These are phyloP conservation scores for Scylla paramamosain DNA, from an alignment of 1,140 invertebrate species.

Conservation along the genomic window DNA sequence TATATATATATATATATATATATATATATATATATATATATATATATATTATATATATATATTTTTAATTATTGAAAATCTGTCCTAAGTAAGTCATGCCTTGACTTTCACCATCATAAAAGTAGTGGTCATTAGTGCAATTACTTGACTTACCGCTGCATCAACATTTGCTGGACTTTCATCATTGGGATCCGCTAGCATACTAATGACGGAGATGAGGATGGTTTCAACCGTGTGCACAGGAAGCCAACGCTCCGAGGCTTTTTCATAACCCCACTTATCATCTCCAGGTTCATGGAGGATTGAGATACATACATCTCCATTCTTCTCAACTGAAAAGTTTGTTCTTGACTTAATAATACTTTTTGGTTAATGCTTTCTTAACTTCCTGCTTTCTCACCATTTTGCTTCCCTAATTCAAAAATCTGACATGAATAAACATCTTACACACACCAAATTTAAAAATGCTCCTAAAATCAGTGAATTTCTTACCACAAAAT, in stretches of 20 bases:
- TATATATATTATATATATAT: not conserved
- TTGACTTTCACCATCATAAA: not conserved
- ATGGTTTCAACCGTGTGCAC: constrained; percentile 99
- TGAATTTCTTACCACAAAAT: too few species aligned
- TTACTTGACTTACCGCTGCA: constrained; percentile 89
- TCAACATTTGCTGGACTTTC: constrained; percentile 99
- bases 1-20: not conserved
- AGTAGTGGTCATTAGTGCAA: too few species aligned
- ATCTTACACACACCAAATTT: too few species aligned
- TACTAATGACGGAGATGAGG: constrained; percentile 99
- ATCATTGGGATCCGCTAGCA: constrained; percentile 99
- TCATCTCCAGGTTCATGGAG: constrained; percentile 99
- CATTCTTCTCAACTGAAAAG: constrained; percentile 95
- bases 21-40: not conserved
- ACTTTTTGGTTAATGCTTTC: not conserved
- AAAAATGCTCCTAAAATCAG: too few species aligned
- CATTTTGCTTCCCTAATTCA: not conserved
- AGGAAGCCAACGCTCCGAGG: constrained; percentile 98
- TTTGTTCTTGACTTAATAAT: not conserved
- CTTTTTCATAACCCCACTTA: constrained; percentile 99
- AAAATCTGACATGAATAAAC: too few species aligned
- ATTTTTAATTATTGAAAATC: not conserved
- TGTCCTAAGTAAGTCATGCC: too few species aligned
- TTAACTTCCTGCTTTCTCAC: not conserved
- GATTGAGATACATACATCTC: constrained; percentile 99